Evolutionary conservation across 1,140 invertebrate species (phyloP).

Genomic region (Atopsyche davidsoni): DNA sequence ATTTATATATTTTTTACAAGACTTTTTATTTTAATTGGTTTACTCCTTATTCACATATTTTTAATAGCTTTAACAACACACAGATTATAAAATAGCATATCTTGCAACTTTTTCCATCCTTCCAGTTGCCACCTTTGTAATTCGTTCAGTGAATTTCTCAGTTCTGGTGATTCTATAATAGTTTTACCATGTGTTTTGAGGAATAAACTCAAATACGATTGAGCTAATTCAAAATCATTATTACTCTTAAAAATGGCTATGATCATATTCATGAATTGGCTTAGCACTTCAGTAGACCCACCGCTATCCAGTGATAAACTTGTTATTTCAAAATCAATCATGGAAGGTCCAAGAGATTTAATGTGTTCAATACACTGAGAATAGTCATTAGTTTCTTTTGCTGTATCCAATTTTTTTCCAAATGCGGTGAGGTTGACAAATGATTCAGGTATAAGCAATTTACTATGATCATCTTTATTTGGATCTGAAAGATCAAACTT

Average conservation of each 20-base stretch:
- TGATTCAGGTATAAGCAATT: constrained; percentile 49
- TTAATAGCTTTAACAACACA: constrained; percentile 71
- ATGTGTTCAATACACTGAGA: constrained; percentile 61
- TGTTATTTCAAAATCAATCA: constrained; percentile 86
- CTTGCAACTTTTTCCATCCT: constrained; percentile 63
- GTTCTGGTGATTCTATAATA: constrained; percentile 51
- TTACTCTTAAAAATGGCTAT: constrained; percentile 66
- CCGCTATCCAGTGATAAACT: constrained; percentile 67
- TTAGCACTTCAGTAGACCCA: constrained; percentile 62
- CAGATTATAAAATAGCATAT: constrained; percentile 68
- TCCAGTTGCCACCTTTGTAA: constrained; percentile 54
- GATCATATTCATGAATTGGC: constrained; percentile 76
- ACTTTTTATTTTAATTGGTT: constrained; percentile 5
- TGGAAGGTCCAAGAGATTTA: constrained; percentile 76
- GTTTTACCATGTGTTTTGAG: constrained; percentile 74
- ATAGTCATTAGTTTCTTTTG: constrained; percentile 46
- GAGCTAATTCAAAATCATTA: constrained; percentile 84
- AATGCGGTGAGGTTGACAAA: constrained; percentile 62
- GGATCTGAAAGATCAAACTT: constrained; percentile 68
- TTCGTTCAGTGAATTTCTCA: constrained; percentile 53
- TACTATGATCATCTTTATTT: constrained; percentile 42
- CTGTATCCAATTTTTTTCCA: constrained; percentile 52
- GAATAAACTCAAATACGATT: constrained; percentile 88
- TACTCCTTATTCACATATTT: constrained; percentile 46
- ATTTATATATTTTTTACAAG: constrained; percentile 9